Conservation (phyloP, 2,888 invertebrate genomes). For the Formica aserva region DNA sequence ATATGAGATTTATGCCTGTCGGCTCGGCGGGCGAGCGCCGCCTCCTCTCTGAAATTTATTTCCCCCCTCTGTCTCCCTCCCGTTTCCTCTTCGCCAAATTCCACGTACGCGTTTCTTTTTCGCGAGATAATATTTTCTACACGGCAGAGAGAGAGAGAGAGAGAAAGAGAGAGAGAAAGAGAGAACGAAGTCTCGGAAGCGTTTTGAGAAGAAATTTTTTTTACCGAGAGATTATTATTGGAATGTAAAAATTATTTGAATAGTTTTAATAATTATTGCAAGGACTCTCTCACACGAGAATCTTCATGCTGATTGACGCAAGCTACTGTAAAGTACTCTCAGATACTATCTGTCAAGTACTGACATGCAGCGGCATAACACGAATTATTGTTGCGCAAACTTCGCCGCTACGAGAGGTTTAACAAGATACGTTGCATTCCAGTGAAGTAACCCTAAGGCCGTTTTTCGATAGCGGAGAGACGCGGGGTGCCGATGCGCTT, state of each 20-base stretch:
- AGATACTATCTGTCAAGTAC: not conserved
- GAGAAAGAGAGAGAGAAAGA: not conserved
- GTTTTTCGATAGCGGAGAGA: slow-evolving; percentile 50
- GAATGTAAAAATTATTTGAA: not conserved
- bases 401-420: slow-evolving; percentile 39
- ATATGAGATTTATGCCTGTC: slow-evolving; percentile 35
- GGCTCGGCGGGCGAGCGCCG: not conserved
- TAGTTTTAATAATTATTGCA: not conserved
- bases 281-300: not conserved
- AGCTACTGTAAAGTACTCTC: not conserved
- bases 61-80: no score
- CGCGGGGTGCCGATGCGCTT: slow-evolving; percentile 52
- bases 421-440: slow-evolving; percentile 52
- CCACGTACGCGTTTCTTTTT: not conserved
- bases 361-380: not conserved
- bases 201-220: not conserved
- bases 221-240: not conserved
- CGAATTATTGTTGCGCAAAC: slow-evolving; percentile 41
- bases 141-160: not conserved
- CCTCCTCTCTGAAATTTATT: slow-evolving; percentile 22
- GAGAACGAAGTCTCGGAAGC: not conserved
- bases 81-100: slow-evolving; percentile 7
- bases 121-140: not conserved
- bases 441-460: slow-evolving; percentile 28
- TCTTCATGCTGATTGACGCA: not conserved